Evolutionary conservation across 2,113 vertebrate species (phyloP).

Genomic region (Scopus umbretta): DNA sequence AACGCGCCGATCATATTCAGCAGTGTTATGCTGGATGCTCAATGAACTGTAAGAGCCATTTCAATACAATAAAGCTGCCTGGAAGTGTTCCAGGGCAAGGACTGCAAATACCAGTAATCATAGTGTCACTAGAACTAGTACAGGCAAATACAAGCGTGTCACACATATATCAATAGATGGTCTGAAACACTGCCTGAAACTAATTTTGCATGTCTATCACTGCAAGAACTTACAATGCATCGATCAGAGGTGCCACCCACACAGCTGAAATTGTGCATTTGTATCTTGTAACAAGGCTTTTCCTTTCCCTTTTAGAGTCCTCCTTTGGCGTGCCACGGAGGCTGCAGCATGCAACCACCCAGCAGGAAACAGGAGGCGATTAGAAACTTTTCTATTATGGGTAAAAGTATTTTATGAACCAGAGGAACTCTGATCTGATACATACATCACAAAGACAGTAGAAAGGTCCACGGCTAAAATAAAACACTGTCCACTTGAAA

Average conservation of each 20-base stretch:
- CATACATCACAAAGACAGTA: not conserved
- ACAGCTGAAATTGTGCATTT: not conserved
- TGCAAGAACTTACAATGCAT: not conserved
- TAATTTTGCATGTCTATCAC: not conserved
- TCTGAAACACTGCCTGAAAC: conserved; percentile 41
- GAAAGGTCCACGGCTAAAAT: conserved; percentile 8
- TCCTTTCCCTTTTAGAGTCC: not conserved
- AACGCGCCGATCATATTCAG: conserved; percentile 76
- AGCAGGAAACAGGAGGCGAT: conserved; percentile 9
- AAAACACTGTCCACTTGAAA: conserved; percentile 17
- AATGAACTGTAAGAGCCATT: conserved; percentile 82
- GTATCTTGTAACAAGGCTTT: not conserved
- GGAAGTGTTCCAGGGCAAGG: conserved; percentile 72
- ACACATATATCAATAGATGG: conserved; percentile 5
- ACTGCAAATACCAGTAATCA: conserved; percentile 67
- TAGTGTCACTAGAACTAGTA: conserved; percentile 47
- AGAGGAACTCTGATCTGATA: not conserved
- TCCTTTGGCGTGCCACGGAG: not conserved
- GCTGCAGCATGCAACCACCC: not conserved
- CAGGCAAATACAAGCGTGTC: conserved; percentile 27
- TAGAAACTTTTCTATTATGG: conserved; percentile 36
- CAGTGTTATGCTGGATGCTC: conserved; percentile 74
- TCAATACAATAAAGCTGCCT: conserved; percentile 78
- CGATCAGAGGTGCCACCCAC: not conserved
- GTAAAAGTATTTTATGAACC: conserved; percentile 30